A percentile compares a stretch with the other conserved stretches of the same genome.
phyloP scores from a whole-genome alignment of 1,140 invertebrate genomes.

The Diploscapter pachys region DNA sequence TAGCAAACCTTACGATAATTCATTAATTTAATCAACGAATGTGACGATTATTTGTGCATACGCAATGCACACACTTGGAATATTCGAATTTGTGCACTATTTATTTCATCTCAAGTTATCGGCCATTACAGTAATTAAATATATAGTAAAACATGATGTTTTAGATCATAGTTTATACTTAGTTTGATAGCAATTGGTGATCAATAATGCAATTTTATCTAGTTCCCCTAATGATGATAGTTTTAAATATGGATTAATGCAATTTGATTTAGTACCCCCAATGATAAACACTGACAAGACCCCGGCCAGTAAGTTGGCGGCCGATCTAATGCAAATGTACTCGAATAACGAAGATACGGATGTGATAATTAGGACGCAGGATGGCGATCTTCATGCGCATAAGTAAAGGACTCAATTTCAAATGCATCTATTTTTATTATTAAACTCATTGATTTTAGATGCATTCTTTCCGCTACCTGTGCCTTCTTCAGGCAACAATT shows the following conservation, averaged over 20 bases:
- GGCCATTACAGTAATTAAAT: too few species aligned
- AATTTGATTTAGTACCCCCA: slow-evolving; percentile 20
- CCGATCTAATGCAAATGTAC: slow-evolving; percentile 53
- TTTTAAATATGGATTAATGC: neutral
- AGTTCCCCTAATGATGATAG: neutral
- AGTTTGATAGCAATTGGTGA: too few species aligned
- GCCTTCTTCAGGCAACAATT: slow-evolving; percentile 44
- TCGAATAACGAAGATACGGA: slow-evolving; percentile 44
- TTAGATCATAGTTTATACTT: too few species aligned
- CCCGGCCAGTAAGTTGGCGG: slow-evolving; percentile 43
- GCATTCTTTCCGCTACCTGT: slow-evolving; percentile 49
- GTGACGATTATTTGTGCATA: too few species aligned
- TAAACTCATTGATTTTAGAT: slow-evolving; percentile 29
- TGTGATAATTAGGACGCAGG: slow-evolving; percentile 40
- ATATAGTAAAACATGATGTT: too few species aligned
- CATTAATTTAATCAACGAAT: too few species aligned
- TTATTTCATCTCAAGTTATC: too few species aligned
- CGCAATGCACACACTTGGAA: too few species aligned
- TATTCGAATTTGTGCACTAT: too few species aligned
- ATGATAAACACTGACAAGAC: slow-evolving; percentile 24
- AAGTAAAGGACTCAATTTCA: slow-evolving; percentile 24
- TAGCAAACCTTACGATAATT: too few species aligned
- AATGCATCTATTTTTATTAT: slow-evolving; percentile 6
- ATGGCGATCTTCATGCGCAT: slow-evolving; percentile 46
- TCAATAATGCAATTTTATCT: too few species aligned